Conservation (phyloP, 2,888 invertebrate species). For the Lepidocyrtoides sp. region DNA sequence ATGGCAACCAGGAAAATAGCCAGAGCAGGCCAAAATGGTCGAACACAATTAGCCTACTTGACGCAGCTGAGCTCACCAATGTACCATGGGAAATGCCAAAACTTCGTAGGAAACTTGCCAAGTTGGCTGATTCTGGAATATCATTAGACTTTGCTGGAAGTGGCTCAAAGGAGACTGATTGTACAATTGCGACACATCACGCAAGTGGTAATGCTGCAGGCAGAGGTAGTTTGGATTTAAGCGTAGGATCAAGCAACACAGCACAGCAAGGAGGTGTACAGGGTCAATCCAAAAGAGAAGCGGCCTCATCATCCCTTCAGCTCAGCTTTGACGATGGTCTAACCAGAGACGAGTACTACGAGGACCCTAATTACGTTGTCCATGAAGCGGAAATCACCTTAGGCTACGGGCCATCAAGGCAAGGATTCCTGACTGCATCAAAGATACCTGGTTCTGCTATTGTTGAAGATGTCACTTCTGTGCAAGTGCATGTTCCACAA, state of each 20-base stretch:
- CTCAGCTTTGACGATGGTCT: constrained; percentile 78
- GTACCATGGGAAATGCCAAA: constrained; percentile 98
- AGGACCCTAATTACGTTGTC: constrained; percentile 70
- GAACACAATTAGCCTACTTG: constrained; percentile 57
- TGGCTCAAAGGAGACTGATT: constrained; percentile 75
- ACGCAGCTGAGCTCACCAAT: constrained; percentile 90
- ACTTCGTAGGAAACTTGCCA: constrained; percentile 91
- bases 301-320: constrained; percentile 66
- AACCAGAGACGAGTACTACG: constrained; percentile 81
- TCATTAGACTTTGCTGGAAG: constrained; percentile 84
- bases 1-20: constrained; percentile 48
- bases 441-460: constrained; percentile 78
- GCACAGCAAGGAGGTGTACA: constrained; percentile 49
- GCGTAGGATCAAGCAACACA: constrained; percentile 6
- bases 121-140: constrained; percentile 87
- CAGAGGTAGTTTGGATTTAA: constrained; percentile 32
- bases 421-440: constrained; percentile 69
- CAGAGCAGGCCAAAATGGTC: constrained; percentile 64
- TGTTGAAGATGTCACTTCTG: constrained; percentile 79
- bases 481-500: constrained; percentile 76
- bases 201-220: constrained; percentile 15
- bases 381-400: constrained; percentile 46
- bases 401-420: constrained; percentile 45
- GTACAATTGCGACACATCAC: constrained; percentile 36
- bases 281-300: constrained; percentile 52